These are phyloP conservation scores for Sympetrum striolatum DNA, from an alignment of 2,888 invertebrate genomes.

Conservation along the genomic window DNA sequence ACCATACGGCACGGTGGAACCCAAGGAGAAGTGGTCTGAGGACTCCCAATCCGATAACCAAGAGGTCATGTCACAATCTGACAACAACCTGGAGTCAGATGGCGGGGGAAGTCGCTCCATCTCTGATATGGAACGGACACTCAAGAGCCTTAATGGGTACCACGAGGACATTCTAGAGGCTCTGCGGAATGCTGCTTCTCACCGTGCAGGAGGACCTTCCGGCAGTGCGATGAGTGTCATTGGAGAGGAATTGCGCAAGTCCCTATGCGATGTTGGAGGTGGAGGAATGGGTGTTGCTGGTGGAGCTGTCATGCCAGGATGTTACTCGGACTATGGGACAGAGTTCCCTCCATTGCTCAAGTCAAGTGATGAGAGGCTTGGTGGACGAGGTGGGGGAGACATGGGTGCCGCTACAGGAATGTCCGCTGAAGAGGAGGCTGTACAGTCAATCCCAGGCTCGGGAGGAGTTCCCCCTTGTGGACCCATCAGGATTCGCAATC, in stretches of 20 bases:
- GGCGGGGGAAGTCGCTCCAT: constrained; percentile 66
- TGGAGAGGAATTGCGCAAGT: constrained; percentile 74
- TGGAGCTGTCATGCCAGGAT: constrained; percentile 44
- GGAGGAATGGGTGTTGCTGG: constrained; percentile 9
- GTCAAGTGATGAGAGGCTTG: constrained; percentile 73
- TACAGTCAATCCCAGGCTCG: constrained; percentile 57
- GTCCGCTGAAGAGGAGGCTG: constrained; percentile 44
- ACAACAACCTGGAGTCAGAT: constrained; percentile 70
- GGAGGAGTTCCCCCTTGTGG: constrained; percentile 78
- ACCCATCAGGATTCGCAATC: constrained; percentile 85
- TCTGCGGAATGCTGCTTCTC: constrained; percentile 80
- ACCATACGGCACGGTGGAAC: constrained; percentile 76
- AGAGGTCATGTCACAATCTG: constrained; percentile 72
- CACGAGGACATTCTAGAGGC: constrained; percentile 92
- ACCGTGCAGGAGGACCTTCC: constrained; percentile 71
- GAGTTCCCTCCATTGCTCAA: constrained; percentile 49
- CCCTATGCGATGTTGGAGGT: constrained; percentile 65
- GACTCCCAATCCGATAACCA: constrained; percentile 73
- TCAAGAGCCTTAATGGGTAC: constrained; percentile 90
- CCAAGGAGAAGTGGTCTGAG: constrained; percentile 73
- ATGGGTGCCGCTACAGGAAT: constrained; percentile 44
- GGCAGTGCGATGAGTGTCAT: constrained; percentile 68
- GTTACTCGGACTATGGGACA: constrained; percentile 54
- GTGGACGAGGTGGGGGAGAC: constrained; percentile 62
- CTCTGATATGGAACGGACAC: constrained; percentile 82